Evolutionary conservation across 1,140 invertebrate genomes (phyloP).

Genomic region (Nylanderia fulva): DNA sequence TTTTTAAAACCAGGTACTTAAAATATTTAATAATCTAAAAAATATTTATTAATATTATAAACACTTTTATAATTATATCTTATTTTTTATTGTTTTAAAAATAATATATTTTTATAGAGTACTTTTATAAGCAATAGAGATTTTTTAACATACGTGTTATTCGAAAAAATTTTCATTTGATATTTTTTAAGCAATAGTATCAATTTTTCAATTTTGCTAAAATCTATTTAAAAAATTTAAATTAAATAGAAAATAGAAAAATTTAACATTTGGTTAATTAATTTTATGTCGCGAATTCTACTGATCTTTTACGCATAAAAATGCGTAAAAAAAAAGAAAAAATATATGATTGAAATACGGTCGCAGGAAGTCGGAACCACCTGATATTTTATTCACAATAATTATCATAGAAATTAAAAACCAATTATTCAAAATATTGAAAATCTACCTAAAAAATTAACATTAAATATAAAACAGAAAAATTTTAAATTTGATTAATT

Average conservation of each 20-base stretch:
- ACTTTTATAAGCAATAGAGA: neutral
- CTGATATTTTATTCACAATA: neutral
- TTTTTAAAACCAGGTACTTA: too few relatives aligned
- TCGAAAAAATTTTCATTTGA: neutral
- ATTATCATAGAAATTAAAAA: neutral
- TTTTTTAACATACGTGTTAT: too few relatives aligned
- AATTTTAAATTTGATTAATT: neutral
- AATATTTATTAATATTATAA: too few relatives aligned
- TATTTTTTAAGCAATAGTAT: neutral
- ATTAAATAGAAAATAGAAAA: neutral
- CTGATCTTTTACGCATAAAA: neutral
- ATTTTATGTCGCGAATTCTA: neutral
- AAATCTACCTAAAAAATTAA: neutral
- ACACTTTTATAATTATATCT: too few relatives aligned
- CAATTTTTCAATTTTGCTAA: conserved; percentile 9
- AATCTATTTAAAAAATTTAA: neutral
- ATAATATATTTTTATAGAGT: too few relatives aligned
- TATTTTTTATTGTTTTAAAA: too few relatives aligned
- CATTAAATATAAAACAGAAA: neutral
- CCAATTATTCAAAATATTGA: neutral
- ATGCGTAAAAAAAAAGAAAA: neutral
- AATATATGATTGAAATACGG: neutral
- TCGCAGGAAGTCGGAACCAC: neutral
- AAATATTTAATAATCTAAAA: too few relatives aligned
- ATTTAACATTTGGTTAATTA: neutral